These are phyloP conservation scores for Cyphomyrmex costatus DNA, from an alignment of 1,140 invertebrate species.

Conservation along the genomic window DNA sequence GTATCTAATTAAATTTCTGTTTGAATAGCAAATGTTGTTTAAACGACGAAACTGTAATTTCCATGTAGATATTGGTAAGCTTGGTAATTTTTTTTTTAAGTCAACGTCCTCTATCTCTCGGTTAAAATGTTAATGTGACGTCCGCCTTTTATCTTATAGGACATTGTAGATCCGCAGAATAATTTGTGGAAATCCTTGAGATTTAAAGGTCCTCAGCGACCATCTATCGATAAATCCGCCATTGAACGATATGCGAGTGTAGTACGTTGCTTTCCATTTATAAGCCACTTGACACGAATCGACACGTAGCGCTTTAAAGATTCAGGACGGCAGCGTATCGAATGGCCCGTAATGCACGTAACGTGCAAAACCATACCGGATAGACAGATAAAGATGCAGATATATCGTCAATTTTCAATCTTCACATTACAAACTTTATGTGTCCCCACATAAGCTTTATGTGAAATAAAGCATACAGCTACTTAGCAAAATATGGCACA, in stretches of 20 bases:
- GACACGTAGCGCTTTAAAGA: constrained; percentile 55
- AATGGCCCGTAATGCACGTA: constrained; percentile 39
- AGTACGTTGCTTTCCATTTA: constrained; percentile 56
- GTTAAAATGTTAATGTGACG: not conserved
- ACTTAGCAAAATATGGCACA: not conserved
- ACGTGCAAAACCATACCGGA: not conserved
- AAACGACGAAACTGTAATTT: no score
- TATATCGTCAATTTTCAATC: not conserved
- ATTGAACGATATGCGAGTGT: constrained; percentile 15
- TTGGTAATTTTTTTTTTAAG: not conserved
- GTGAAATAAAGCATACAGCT: not conserved
- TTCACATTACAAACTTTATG: not conserved
- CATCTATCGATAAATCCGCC: constrained; percentile 37
- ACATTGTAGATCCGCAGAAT: constrained; percentile 17
- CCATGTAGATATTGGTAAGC: not conserved
- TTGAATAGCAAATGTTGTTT: no score
- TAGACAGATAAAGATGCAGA: not conserved
- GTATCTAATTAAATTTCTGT: no score
- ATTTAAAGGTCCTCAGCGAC: constrained; percentile 30
- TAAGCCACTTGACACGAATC: constrained; percentile 57
- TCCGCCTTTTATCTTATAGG: not conserved
- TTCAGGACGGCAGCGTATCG: constrained; percentile 42
- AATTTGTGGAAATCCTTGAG: constrained; percentile 12
- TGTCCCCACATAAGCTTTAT: not conserved
- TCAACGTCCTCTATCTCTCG: not conserved